phyloP scores from a whole-genome alignment of 2,888 invertebrate genomes.

The Spilarctia lutea region DNA sequence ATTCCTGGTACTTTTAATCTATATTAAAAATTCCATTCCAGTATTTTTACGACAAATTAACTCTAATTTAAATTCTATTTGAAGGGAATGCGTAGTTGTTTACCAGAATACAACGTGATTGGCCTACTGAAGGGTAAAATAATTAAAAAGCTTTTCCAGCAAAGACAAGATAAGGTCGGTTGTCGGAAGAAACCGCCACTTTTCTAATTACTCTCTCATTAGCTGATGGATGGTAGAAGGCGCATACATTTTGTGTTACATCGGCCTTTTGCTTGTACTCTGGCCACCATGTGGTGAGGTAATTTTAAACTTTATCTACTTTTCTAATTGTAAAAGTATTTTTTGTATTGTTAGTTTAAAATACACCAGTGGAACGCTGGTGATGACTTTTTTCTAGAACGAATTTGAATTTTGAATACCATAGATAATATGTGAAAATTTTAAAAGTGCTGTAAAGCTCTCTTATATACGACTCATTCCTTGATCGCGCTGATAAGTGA shows the following conservation, averaged over 20 bases:
- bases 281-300: slow-evolving; percentile 40
- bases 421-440: slow-evolving; percentile 31
- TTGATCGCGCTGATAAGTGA: slow-evolving; percentile 81
- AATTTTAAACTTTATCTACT: slow-evolving; percentile 33
- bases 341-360: not conserved
- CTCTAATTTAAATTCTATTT: not conserved
- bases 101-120: slow-evolving; percentile 26
- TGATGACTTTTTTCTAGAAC: not conserved
- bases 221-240: slow-evolving; percentile 76
- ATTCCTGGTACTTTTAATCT: slow-evolving; percentile 10
- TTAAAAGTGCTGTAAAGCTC: slow-evolving; percentile 38
- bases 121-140: slow-evolving; percentile 63
- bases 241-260: slow-evolving; percentile 41
- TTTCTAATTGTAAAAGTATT: slow-evolving; percentile 25
- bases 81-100: not conserved
- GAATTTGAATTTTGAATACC: not conserved
- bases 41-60: not conserved
- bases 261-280: slow-evolving; percentile 48
- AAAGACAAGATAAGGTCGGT: slow-evolving; percentile 84
- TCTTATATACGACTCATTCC: slow-evolving; percentile 64
- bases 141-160: slow-evolving; percentile 83
- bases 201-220: slow-evolving; percentile 85
- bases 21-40: not conserved
- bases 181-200: slow-evolving; percentile 83
- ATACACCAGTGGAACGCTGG: too few relatives aligned